Evolutionary conservation across 2,888 invertebrate species (phyloP), one percentile per base, ranked within the genome.

Genomic region (Busseola fusca): DNA sequence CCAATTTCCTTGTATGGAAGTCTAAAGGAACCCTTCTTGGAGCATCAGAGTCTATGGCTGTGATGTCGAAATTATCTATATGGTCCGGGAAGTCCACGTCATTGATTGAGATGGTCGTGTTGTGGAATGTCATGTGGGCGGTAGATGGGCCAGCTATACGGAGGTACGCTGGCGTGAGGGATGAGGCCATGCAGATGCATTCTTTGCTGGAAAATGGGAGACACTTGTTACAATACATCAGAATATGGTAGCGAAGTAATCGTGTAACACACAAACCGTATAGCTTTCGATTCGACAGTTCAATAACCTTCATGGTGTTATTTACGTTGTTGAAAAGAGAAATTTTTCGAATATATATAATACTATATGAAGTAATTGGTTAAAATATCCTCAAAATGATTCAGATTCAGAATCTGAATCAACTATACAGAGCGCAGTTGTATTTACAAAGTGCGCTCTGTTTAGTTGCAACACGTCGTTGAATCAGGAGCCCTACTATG

Each of bases 101-200:
- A 3, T 90, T 89, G 56, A 94, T 90, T 42, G 90, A 84, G 18
- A 95, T 90, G 37, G 92, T 92, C 4, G 91, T 86, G 83, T 95
- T 95, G 68, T 89, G 87, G 86, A 95, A 94, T 25, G 89, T 88
- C 76, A 96, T 91, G 65, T 91, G 92, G 1, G 96, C 92, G 1
- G 97, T 97, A 65, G 96, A 96, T 0, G 97, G 97, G 0, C 98
- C 98, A 27, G 97, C 97, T 59, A 98, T 96, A 66, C 98, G 96
- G 4, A 98, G 91, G 90, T 97, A 98, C 0, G 97, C 97, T 1
- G 98, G 98, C 0, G 97, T 94, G 27, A 98, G 90, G 3, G 97
- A 96, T 45, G 96, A 96, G 0, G 97, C 97, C 96, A 98, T 96
- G 76, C 96, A 96, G 40, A 96, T 91, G 64, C 97, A 96, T 70